Percentiles rank a stretch among this genome's conserved stretches.
These are phyloP conservation scores for Lampris megalopsis DNA, from an alignment of 2,113 vertebrate species.

Conservation along the genomic window DNA sequence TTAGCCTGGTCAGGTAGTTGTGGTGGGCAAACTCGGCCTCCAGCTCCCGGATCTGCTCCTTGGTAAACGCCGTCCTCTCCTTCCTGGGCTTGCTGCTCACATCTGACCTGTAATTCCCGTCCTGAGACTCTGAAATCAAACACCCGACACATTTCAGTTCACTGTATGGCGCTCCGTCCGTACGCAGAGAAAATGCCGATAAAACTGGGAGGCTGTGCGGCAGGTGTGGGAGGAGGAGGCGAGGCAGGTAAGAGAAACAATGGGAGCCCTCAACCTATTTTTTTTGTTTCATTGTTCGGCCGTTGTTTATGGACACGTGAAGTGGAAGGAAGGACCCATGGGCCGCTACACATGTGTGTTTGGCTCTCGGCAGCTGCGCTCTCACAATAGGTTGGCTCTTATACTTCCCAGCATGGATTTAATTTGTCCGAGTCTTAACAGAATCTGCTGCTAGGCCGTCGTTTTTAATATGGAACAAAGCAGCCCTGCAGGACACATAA, in stretches of 20 bases:
- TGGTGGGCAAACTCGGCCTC: constrained; percentile 99
- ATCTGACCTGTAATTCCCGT: constrained; percentile 97
- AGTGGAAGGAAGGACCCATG: constrained; percentile 68
- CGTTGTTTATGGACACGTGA: constrained; percentile 74
- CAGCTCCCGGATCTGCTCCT: constrained; percentile 98
- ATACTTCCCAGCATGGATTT: constrained; percentile 66
- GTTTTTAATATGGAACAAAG: constrained; percentile 66
- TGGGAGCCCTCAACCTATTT: constrained; percentile 60
- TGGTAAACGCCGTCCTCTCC: constrained; percentile 98
- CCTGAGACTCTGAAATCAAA: constrained; percentile 91
- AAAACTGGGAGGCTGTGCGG: constrained; percentile 46
- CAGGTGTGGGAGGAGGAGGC: constrained; percentile 66
- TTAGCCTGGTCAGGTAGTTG: constrained; percentile 97
- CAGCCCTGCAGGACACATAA: constrained; percentile 46
- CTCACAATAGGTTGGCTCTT: constrained; percentile 51
- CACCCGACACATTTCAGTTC: constrained; percentile 63
- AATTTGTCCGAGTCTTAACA: constrained; percentile 66
- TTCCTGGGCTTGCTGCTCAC: constrained; percentile 97
- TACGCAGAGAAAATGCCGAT: constrained; percentile 58
- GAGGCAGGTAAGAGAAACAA: constrained; percentile 55
- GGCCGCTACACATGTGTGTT: constrained; percentile 56
- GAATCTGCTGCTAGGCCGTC: constrained; percentile 48
- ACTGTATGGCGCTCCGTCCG: constrained; percentile 52
- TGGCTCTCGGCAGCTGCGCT: constrained; percentile 61
- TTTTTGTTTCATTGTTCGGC: constrained; percentile 56